These are phyloP conservation scores for Aporophyla lueneburgensis DNA, from an alignment of 2,888 invertebrate species.

Conservation along the genomic window DNA sequence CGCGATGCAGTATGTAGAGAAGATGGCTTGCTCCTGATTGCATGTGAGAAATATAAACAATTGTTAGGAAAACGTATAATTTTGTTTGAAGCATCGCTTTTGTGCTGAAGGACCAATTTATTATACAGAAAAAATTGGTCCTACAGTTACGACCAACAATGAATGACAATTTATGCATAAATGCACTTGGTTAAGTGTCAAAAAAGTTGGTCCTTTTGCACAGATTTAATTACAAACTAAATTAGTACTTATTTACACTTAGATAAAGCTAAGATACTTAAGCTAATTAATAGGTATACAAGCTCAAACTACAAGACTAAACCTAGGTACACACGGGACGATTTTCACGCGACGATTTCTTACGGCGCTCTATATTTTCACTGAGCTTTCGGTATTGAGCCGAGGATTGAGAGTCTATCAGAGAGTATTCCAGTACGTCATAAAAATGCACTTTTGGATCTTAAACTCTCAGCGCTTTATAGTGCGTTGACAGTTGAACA, in stretches of 20 bases:
- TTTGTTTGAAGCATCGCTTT: slow-evolving; percentile 23
- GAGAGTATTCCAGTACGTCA: no score
- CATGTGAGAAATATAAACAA: slow-evolving; percentile 57
- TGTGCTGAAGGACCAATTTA: slow-evolving; percentile 22
- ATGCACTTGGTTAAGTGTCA: not conserved
- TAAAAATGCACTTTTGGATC: not conserved
- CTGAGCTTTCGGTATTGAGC: not conserved
- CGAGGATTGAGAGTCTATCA: no score
- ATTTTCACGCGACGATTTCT: not conserved
- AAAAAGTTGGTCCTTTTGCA: slow-evolving; percentile 18
- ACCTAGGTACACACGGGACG: no score
- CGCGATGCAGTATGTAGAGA: slow-evolving; percentile 86
- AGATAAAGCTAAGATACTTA: slow-evolving; percentile 3
- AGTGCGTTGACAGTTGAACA: not conserved
- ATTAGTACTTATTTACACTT: slow-evolving; percentile 44
- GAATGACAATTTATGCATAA: not conserved
- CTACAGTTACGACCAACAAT: not conserved
- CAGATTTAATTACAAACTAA: not conserved
- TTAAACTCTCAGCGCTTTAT: rapidly evolving
- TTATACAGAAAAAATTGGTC: not conserved
- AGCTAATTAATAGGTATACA: slow-evolving; percentile 29
- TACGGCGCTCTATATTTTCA: not conserved
- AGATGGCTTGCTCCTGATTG: slow-evolving; percentile 85
- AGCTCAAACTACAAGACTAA: slow-evolving; percentile 25
- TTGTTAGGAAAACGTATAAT: slow-evolving; percentile 32